These are phyloP conservation scores for Rhynchomys soricoides DNA, from an alignment of 2,113 vertebrate species.

Conservation along the genomic window DNA sequence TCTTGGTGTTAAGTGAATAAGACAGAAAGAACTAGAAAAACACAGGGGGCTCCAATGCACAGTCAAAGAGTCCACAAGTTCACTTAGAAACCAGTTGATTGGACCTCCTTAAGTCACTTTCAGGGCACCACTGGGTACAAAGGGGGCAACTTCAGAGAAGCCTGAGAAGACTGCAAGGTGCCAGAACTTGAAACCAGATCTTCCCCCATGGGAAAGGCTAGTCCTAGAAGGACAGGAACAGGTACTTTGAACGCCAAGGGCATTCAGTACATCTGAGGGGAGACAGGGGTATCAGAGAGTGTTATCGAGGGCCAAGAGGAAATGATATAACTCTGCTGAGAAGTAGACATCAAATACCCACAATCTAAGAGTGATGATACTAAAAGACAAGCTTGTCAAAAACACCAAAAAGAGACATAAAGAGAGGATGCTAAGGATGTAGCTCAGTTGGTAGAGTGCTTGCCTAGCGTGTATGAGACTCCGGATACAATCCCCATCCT, in stretches of 20 bases:
- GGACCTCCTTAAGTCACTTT: slow-evolving; percentile 60
- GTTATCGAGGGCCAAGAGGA: neutral
- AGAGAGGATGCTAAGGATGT: neutral
- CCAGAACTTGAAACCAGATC: slow-evolving; percentile 69
- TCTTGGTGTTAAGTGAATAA: slow-evolving; percentile 31
- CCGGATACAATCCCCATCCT: neutral
- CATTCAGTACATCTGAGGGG: neutral
- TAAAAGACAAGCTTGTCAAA: neutral
- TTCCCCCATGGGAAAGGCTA: neutral
- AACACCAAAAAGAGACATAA: neutral
- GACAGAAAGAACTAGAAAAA: slow-evolving; percentile 39
- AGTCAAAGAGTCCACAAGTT: slow-evolving; percentile 39
- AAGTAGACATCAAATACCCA: neutral
- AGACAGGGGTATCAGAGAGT: neutral
- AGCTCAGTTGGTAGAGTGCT: neutral
- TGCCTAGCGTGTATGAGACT: neutral
- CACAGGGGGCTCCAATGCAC: neutral
- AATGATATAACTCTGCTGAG: neutral
- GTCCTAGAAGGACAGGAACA: slow-evolving; percentile 54
- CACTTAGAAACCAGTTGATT: slow-evolving; percentile 58
- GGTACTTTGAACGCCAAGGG: slow-evolving; percentile 14
- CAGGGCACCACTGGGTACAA: slow-evolving; percentile 19
- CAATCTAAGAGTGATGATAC: neutral
- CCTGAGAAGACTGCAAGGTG: slow-evolving; percentile 22
- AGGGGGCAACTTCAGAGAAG: slow-evolving; percentile 19